These are phyloP conservation scores for Coenobita brevimanus DNA, from an alignment of 1,140 invertebrate species.

Conservation along the genomic window DNA sequence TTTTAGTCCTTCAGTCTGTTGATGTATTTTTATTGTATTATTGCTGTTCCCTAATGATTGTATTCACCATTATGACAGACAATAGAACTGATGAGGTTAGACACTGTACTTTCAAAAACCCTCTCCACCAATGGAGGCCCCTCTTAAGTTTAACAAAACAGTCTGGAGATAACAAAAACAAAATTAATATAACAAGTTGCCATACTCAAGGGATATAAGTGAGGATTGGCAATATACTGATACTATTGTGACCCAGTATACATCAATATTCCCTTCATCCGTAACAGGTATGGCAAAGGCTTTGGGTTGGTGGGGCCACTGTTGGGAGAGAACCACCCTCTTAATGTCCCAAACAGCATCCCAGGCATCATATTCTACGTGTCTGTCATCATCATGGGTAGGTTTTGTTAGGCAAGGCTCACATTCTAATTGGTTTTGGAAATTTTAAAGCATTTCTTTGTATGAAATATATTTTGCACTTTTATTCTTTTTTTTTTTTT, in stretches of 20 bases:
- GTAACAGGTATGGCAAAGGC: constrained; percentile 25
- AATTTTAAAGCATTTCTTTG: background rate
- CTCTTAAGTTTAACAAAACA: too few species aligned
- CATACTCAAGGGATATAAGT: background rate
- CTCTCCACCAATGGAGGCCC: too few species aligned
- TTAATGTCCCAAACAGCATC: constrained; percentile 45
- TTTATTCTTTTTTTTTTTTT: background rate
- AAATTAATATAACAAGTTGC: too few species aligned
- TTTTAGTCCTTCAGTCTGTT: too few species aligned
- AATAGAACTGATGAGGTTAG: too few species aligned
- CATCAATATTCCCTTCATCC: background rate
- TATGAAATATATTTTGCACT: background rate
- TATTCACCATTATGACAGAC: too few species aligned
- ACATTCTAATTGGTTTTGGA: background rate
- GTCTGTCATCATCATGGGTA: constrained; percentile 22
- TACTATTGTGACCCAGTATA: background rate
- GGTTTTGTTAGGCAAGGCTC: background rate
- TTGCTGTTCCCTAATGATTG: too few species aligned
- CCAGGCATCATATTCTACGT: constrained; percentile 35
- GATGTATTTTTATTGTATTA: too few species aligned
- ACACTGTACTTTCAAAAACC: too few species aligned
- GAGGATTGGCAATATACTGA: background rate
- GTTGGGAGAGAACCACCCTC: constrained; percentile 28
- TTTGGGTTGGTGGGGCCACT: constrained; percentile 30
- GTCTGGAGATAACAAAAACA: too few species aligned